These are phyloP conservation scores for Ahaetulla prasina DNA, from an alignment of 2,113 vertebrate genomes.

Conservation along the genomic window DNA sequence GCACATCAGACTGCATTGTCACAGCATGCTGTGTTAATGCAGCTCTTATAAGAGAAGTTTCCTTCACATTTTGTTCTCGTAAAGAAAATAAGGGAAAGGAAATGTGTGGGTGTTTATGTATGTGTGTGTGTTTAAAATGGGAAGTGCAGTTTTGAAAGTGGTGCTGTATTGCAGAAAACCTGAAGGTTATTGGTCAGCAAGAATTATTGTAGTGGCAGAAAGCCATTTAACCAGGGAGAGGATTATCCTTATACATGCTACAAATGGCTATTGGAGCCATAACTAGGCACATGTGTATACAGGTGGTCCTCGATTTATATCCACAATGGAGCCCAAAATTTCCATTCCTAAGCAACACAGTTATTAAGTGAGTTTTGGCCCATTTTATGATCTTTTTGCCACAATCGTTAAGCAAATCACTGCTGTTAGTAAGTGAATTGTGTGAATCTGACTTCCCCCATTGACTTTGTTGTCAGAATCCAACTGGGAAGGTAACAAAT, in stretches of 20 bases:
- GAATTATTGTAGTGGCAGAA: not conserved
- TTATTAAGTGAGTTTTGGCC: not conserved
- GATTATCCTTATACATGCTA: not conserved
- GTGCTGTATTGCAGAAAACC: not conserved
- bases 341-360: not conserved
- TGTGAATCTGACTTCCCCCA: not conserved
- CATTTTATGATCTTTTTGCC: not conserved
- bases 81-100: not conserved
- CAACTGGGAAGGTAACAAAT: not conserved
- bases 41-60: not conserved
- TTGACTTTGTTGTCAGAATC: not conserved
- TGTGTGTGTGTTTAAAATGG: not conserved
- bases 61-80: not conserved
- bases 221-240: not conserved
- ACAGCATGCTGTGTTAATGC: not conserved
- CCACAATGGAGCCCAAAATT: not conserved
- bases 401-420: not conserved
- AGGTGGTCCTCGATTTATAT: not conserved
- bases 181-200: not conserved
- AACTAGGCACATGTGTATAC: not conserved
- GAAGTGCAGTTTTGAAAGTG: not conserved
- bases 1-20: not conserved
- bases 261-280: not conserved
- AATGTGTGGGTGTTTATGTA: not conserved
- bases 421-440: not conserved